Percentiles rank a stretch among this genome's conserved stretches.
phyloP scores from a whole-genome alignment of 2,888 invertebrate genomes.

The Cynaeus angustus region DNA sequence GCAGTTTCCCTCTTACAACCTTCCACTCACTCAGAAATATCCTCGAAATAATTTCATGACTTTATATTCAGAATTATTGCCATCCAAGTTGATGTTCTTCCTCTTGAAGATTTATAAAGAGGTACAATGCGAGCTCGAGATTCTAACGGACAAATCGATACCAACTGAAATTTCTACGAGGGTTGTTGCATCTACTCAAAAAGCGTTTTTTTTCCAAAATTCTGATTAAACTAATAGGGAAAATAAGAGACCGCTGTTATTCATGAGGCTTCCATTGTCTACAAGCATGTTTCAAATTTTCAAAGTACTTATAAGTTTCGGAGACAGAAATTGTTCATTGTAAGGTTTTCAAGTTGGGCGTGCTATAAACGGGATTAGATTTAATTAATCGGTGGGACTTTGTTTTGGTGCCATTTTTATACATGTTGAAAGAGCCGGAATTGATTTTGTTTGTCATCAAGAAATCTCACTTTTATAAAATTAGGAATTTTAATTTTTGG shows the following conservation, averaged over 20 bases:
- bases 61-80: slow-evolving; percentile 25
- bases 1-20: background rate
- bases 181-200: background rate
- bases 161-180: slow-evolving; percentile 4
- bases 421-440: too few species aligned
- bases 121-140: slow-evolving; percentile 16
- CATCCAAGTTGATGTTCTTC: slow-evolving; percentile 13
- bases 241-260: background rate
- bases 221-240: background rate
- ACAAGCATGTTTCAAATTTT: too few species aligned
- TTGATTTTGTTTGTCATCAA: too few species aligned
- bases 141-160: slow-evolving; percentile 8
- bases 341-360: too few species aligned
- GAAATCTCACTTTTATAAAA: too few species aligned
- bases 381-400: too few species aligned
- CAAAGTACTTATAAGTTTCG: too few species aligned
- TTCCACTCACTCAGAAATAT: slow-evolving; percentile 13
- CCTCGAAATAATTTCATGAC: slow-evolving; percentile 26
- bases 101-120: slow-evolving; percentile 21
- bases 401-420: too few species aligned
- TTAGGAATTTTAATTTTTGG: too few species aligned
- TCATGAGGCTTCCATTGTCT: too few species aligned
- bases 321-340: too few species aligned
- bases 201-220: background rate
- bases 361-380: too few species aligned